Evolutionary conservation across 2,113 vertebrate species (phyloP).

Genomic region (Rana temporaria): DNA sequence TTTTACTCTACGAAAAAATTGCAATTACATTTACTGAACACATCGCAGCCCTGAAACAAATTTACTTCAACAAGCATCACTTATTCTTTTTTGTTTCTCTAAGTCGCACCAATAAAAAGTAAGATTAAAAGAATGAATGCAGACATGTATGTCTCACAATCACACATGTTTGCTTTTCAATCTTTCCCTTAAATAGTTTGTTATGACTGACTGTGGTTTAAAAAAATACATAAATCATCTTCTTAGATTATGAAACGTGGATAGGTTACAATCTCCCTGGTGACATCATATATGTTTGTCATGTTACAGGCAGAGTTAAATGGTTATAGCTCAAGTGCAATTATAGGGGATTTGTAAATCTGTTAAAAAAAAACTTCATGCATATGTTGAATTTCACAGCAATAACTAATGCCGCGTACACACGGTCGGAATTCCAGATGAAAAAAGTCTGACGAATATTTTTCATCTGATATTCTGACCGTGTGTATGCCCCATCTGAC

Average conservation of each 20-base stretch:
- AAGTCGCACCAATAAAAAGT: conserved; percentile 25
- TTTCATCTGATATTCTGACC: no score
- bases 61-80: not conserved
- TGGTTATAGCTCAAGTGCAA: conserved; percentile 34
- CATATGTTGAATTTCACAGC: not conserved
- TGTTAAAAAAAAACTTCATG: conserved; percentile 14
- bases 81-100: not conserved
- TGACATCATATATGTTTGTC: conserved; percentile 34
- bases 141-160: conserved; percentile 9
- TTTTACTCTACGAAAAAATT: no score
- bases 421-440: no score
- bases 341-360: conserved; percentile 27
- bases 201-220: conserved; percentile 20
- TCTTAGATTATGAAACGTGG: conserved; percentile 17
- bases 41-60: no score
- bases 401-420: no score
- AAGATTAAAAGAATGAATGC: not conserved
- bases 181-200: not conserved
- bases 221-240: conserved; percentile 15
- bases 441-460: no score
- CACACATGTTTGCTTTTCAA: not conserved
- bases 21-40: no score
- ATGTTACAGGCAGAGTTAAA: conserved; percentile 2
- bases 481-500: no score
- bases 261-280: not conserved